Conservation (phyloP, 2,113 vertebrate genomes). For the Poeciliopsis prolifica region DNA sequence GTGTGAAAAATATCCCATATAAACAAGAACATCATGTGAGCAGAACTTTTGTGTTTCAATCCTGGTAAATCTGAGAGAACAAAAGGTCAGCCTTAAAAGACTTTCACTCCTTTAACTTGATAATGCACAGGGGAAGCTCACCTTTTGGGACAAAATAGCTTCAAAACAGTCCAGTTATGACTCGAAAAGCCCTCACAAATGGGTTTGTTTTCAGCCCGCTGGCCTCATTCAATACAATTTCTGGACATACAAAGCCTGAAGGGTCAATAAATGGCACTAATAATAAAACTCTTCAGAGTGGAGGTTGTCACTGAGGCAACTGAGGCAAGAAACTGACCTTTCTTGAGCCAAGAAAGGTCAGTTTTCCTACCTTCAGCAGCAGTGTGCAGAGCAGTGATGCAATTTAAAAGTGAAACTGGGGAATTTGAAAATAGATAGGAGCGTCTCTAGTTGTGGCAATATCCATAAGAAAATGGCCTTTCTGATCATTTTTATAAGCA, state of each 20-base stretch:
- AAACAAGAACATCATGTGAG: background rate
- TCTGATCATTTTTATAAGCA: background rate
- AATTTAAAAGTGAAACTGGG: no score
- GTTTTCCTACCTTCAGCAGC: background rate
- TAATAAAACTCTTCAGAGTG: background rate
- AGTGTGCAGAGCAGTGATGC: background rate
- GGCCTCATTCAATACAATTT: no score
- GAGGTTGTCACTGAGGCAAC: background rate
- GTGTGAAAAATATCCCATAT: background rate
- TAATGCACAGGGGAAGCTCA: no score
- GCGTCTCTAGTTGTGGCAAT: no score
- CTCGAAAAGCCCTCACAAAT: no score
- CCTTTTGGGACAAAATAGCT: no score
- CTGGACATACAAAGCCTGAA: background rate
- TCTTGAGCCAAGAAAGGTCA: background rate
- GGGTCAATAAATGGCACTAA: background rate
- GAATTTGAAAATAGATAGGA: no score
- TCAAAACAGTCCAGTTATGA: no score
- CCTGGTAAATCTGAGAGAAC: background rate
- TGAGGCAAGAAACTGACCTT: no score
- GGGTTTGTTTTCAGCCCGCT: no score
- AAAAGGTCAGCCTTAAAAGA: no score
- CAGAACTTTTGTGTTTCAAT: background rate
- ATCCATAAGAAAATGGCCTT: no score
- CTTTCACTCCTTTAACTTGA: background rate